Evolutionary conservation across 2,113 vertebrate species (phyloP).

Genomic region (Daubentonia madagascariensis): DNA sequence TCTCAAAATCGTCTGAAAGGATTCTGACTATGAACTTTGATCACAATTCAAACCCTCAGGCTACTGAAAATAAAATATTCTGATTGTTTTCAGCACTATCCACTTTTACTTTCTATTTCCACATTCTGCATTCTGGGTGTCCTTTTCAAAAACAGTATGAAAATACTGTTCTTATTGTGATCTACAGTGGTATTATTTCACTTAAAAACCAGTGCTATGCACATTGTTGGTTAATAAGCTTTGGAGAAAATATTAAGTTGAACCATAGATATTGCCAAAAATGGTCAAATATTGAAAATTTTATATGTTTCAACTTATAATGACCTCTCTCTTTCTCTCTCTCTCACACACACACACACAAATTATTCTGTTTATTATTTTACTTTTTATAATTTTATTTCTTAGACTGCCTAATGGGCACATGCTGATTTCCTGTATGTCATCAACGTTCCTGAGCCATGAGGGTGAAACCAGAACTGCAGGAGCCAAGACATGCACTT

Average conservation of each 20-base stretch:
- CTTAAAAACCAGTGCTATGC: neutral
- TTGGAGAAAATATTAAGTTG: neutral
- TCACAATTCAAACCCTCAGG: neutral
- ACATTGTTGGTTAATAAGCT: neutral
- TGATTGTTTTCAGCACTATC: neutral
- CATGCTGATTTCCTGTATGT: neutral
- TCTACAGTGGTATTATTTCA: neutral
- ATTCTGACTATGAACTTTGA: neutral
- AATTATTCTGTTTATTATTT: neutral
- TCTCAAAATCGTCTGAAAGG: slow-evolving; percentile 10
- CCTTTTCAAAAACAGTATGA: neutral
- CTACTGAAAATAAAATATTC: neutral
- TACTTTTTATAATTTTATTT: neutral
- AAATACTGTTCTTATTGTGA: neutral
- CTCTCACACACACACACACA: neutral
- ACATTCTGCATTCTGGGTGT: neutral
- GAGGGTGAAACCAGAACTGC: neutral
- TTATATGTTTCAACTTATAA: neutral
- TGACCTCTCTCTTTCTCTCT: neutral
- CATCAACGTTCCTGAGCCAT: rapidly evolving
- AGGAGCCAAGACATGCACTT: neutral
- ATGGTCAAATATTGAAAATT: neutral
- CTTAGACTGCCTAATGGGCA: neutral
- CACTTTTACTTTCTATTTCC: neutral
- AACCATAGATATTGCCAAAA: neutral